phyloP scores from a whole-genome alignment of 2,888 invertebrate genomes.

The Hesperia comma region DNA sequence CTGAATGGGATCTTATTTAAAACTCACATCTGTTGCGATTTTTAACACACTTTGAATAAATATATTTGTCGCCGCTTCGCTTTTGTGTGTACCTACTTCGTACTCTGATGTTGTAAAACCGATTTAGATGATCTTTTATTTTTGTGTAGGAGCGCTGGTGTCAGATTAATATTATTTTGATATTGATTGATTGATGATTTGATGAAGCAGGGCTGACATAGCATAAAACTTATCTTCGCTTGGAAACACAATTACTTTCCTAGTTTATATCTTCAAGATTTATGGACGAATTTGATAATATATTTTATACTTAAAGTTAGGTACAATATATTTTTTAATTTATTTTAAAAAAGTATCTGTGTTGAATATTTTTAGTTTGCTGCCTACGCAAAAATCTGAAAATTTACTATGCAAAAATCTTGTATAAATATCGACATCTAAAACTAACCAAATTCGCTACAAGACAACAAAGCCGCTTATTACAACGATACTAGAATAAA shows the following conservation, averaged over 20 bases:
- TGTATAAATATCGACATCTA: too few relatives aligned
- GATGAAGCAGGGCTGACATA: conserved; percentile 5
- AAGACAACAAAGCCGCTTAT: too few relatives aligned
- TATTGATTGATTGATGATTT: conserved; percentile 11
- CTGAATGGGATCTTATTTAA: conserved; percentile 65
- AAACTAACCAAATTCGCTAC: too few relatives aligned
- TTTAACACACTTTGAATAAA: conserved; percentile 40
- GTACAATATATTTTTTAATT: too few relatives aligned
- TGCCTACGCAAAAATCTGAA: too few relatives aligned
- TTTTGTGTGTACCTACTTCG: background rate
- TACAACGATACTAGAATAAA: too few relatives aligned
- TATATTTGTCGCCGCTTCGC: background rate
- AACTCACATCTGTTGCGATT: conserved; percentile 66
- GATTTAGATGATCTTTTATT: background rate
- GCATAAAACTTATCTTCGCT: background rate
- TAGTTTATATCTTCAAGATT: conserved; percentile 33
- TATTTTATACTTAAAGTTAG: too few relatives aligned
- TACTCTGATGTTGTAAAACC: background rate
- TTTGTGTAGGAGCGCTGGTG: background rate
- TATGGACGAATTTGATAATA: conserved; percentile 16
- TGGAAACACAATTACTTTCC: conserved; percentile 22
- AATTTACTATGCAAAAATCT: too few relatives aligned
- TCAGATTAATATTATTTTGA: conserved; percentile 8
- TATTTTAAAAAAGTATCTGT: too few relatives aligned
- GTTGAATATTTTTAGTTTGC: too few relatives aligned